Evolutionary conservation across 2,113 vertebrate species (phyloP).

Genomic region (Gambusia holbrooki): DNA sequence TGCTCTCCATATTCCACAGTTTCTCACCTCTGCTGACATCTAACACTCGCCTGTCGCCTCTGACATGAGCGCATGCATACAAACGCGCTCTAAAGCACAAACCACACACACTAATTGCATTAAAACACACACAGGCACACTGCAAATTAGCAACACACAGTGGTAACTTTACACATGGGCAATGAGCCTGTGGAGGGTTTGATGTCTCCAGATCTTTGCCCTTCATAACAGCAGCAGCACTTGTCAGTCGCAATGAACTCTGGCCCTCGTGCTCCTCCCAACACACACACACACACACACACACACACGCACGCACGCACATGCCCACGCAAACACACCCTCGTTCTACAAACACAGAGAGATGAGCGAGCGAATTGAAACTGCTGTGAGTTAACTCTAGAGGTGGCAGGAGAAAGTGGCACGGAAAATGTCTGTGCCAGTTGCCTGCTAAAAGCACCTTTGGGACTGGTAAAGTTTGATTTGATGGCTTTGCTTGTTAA

Average conservation of each 20-base stretch:
- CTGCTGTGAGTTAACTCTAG: slow-evolving; percentile 38
- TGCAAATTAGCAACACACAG: slow-evolving; percentile 41
- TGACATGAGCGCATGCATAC: slow-evolving; percentile 59
- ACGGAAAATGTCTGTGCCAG: slow-evolving; percentile 65
- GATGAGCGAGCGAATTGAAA: not conserved
- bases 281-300: slow-evolving; percentile 7
- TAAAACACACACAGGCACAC: slow-evolving; percentile 13
- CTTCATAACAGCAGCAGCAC: slow-evolving; percentile 41
- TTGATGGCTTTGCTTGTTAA: slow-evolving; percentile 78
- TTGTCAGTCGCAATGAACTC: slow-evolving; percentile 61
- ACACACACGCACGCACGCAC: not conserved
- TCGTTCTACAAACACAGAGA: not conserved
- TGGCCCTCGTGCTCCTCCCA: slow-evolving; percentile 27
- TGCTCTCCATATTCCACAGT: slow-evolving; percentile 71
- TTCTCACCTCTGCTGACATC: slow-evolving; percentile 73
- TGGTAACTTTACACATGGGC: slow-evolving; percentile 39
- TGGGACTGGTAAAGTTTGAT: slow-evolving; percentile 78
- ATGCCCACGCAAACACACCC: not conserved
- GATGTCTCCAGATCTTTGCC: slow-evolving; percentile 61
- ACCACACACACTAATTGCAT: slow-evolving; percentile 28
- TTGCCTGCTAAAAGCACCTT: slow-evolving; percentile 66
- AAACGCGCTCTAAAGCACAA: slow-evolving; percentile 41
- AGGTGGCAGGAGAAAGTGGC: slow-evolving; percentile 61
- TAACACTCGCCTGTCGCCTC: slow-evolving; percentile 61
- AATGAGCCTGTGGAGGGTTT: slow-evolving; percentile 56